Evolutionary conservation across 2,888 invertebrate genomes (phyloP).

Genomic region (Rotaria sp.): DNA sequence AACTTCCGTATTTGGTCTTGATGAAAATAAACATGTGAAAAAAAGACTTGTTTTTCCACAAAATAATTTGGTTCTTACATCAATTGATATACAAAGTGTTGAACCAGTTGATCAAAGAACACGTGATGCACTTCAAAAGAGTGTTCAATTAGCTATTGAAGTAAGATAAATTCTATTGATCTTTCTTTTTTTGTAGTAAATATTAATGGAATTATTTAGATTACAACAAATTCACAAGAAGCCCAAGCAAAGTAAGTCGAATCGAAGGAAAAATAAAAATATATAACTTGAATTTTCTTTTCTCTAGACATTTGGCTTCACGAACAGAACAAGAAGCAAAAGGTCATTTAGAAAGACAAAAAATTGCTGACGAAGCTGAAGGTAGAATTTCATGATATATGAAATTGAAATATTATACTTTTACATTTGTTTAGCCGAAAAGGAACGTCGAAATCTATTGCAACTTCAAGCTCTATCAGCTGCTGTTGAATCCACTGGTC

Average conservation of each 20-base stretch:
- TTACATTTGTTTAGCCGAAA: conserved; percentile 50
- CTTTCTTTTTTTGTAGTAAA: no score
- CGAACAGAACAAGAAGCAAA: conserved; percentile 58
- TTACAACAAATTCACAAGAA: conserved; percentile 59
- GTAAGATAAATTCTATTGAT: neutral
- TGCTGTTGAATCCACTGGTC: conserved; percentile 58
- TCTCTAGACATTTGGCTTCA: conserved; percentile 55
- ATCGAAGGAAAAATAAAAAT: neutral
- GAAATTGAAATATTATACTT: neutral
- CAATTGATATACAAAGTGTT: conserved; percentile 58
- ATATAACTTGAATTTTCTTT: neutral
- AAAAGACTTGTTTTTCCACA: conserved; percentile 55
- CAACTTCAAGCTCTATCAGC: conserved; percentile 52
- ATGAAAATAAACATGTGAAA: conserved; percentile 55
- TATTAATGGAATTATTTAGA: conserved; percentile 53
- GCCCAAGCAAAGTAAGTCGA: conserved; percentile 54
- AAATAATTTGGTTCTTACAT: conserved; percentile 57
- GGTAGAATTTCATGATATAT: neutral
- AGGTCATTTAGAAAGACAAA: conserved; percentile 58
- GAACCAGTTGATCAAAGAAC: conserved; percentile 60
- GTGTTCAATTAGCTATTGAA: conserved; percentile 57
- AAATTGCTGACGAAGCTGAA: conserved; percentile 57
- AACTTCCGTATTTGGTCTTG: conserved; percentile 57
- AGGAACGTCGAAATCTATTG: conserved; percentile 41
- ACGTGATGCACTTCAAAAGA: conserved; percentile 58